These are phyloP conservation scores for Otolemur garnettii DNA, from an alignment of 2,113 vertebrate genomes.

Conservation along the genomic window DNA sequence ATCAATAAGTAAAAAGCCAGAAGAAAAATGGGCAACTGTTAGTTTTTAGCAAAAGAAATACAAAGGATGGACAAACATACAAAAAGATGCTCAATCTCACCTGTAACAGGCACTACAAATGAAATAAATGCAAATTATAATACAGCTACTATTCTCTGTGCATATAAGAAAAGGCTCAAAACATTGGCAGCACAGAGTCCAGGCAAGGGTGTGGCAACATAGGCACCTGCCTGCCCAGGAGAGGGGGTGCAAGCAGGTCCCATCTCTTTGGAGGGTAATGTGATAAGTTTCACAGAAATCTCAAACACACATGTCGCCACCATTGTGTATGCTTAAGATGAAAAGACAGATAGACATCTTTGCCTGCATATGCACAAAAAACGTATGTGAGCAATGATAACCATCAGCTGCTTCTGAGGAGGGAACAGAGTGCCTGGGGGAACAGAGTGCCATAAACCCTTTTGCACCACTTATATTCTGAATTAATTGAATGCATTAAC, in stretches of 20 bases:
- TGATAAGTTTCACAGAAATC: neutral
- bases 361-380: neutral
- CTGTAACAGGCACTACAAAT: neutral
- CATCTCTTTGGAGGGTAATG: neutral
- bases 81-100: neutral
- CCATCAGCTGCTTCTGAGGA: neutral
- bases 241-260: neutral
- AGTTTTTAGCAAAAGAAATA: neutral
- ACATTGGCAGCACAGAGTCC: neutral
- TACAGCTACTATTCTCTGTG: neutral
- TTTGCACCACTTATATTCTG: neutral
- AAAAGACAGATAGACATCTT: neutral
- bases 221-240: neutral
- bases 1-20: neutral
- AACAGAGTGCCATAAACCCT: neutral
- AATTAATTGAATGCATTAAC: neutral
- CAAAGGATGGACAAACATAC: neutral
- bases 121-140: neutral
- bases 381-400: neutral
- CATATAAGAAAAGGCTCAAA: neutral
- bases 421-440: neutral
- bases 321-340: neutral
- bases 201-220: neutral
- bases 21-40: neutral
- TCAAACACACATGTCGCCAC: accelerated